A percentile compares a stretch with the other conserved stretches of the same genome.
phyloP scores from a whole-genome alignment of 2,113 vertebrate species.

The Cottus gobio region DNA sequence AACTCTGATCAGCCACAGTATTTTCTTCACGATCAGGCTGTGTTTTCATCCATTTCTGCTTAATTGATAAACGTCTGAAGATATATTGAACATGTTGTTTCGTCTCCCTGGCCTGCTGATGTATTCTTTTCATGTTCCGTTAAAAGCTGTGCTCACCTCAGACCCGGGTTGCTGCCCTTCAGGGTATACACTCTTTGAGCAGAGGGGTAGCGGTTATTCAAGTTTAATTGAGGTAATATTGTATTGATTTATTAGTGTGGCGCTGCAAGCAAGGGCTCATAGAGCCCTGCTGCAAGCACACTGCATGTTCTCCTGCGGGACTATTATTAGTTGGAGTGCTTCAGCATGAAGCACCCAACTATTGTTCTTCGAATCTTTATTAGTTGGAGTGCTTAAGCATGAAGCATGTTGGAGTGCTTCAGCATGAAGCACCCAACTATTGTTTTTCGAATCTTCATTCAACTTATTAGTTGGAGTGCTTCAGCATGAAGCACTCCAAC shows the following conservation, averaged over 20 bases:
- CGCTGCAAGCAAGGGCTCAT: no score
- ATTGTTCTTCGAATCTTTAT: no score
- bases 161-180: slow-evolving; percentile 9
- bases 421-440: no score
- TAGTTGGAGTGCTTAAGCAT: no score
- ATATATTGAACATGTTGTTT: slow-evolving; percentile 5
- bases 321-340: no score
- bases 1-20: neutral
- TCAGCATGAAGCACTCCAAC: no score
- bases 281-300: no score
- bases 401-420: no score
- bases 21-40: neutral
- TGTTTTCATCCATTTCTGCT: neutral
- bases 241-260: slow-evolving; percentile 75
- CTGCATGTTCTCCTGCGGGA: no score
- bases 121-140: slow-evolving; percentile 4
- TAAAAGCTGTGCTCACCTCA: slow-evolving; percentile 14
- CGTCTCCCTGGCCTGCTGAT: neutral
- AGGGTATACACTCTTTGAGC: slow-evolving; percentile 7
- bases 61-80: neutral
- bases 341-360: no score
- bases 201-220: slow-evolving; percentile 19
- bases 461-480: no score
- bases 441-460: no score
- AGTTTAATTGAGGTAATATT: slow-evolving; percentile 76